Evolutionary conservation across 2,888 invertebrate species (phyloP).

Genomic region (Phragmatobia fuliginosa): DNA sequence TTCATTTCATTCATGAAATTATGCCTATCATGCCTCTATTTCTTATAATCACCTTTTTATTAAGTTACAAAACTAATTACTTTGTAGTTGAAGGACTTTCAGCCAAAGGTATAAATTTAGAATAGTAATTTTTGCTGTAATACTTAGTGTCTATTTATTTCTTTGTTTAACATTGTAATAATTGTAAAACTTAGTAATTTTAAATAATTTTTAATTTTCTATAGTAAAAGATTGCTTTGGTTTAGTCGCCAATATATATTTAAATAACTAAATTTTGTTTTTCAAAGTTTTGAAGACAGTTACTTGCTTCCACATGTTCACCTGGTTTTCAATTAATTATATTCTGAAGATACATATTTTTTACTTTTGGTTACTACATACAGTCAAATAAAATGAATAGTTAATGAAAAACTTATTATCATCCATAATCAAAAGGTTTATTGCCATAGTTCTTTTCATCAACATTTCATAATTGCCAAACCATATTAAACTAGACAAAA

Average conservation of each 20-base stretch:
- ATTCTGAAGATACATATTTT: too few relatives aligned
- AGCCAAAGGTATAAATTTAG: conserved; percentile 33
- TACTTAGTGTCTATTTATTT: conserved; percentile 5
- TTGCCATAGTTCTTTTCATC: background rate
- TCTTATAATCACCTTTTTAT: conserved; percentile 26
- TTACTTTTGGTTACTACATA: background rate
- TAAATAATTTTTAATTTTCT: background rate
- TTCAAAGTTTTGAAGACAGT: background rate
- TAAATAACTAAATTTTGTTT: conserved; percentile 1
- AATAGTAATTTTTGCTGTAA: conserved; percentile 18
- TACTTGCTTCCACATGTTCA: background rate
- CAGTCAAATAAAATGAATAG: background rate
- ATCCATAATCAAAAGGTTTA: background rate
- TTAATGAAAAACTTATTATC: background rate
- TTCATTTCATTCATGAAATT: conserved; percentile 46
- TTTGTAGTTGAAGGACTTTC: conserved; percentile 43
- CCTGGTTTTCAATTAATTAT: background rate
- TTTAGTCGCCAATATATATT: conserved; percentile 8
- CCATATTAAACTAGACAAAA: too few relatives aligned
- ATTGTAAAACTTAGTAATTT: conserved; percentile 4
- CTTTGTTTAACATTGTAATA: background rate
- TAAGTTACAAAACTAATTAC: conserved; percentile 24
- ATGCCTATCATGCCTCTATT: conserved; percentile 29
- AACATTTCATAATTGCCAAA: background rate
- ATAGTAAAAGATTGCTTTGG: conserved; percentile 2